These are phyloP conservation scores for Amblyteles armatorius DNA, from an alignment of 2,888 invertebrate species.

Conservation along the genomic window DNA sequence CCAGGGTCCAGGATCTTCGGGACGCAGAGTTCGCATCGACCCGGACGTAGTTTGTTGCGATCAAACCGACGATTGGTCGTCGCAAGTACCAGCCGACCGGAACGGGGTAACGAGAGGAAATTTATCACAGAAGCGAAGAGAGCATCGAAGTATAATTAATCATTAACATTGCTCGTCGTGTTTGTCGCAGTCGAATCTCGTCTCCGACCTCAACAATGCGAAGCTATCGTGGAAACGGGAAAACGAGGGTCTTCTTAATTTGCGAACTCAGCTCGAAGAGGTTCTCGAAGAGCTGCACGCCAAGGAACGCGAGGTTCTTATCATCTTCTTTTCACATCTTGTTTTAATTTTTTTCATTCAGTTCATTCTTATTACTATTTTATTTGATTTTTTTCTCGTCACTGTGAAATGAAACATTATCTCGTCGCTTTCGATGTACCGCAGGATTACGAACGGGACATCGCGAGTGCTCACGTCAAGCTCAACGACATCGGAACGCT, in stretches of 20 bases:
- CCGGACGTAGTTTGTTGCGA: conserved; percentile 59
- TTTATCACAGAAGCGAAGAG: not conserved
- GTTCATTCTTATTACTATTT: too few relatives aligned
- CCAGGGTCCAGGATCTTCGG: conserved; percentile 56
- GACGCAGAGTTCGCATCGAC: conserved; percentile 59
- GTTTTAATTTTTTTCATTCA: not conserved
- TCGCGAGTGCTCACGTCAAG: conserved; percentile 69
- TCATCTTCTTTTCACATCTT: not conserved
- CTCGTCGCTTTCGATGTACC: conserved; percentile 9
- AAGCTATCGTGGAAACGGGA: conserved; percentile 75
- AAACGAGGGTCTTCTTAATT: conserved; percentile 71
- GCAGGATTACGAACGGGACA: conserved; percentile 69
- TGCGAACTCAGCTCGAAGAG: conserved; percentile 75
- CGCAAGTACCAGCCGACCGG: conserved; percentile 44
- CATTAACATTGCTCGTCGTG: not conserved
- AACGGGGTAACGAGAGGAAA: conserved; percentile 56
- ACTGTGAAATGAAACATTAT: not conserved
- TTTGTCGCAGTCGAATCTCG: conserved; percentile 47
- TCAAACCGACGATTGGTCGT: conserved; percentile 38
- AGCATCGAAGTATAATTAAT: not conserved
- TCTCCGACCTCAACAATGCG: conserved; percentile 72
- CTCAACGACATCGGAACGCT: conserved; percentile 72
- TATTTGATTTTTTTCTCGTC: not conserved
- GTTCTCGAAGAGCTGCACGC: conserved; percentile 72
- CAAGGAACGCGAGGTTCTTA: conserved; percentile 70